phyloP scores from a whole-genome alignment of 2,113 vertebrate genomes.

The Myanophis thanlyinensis region DNA sequence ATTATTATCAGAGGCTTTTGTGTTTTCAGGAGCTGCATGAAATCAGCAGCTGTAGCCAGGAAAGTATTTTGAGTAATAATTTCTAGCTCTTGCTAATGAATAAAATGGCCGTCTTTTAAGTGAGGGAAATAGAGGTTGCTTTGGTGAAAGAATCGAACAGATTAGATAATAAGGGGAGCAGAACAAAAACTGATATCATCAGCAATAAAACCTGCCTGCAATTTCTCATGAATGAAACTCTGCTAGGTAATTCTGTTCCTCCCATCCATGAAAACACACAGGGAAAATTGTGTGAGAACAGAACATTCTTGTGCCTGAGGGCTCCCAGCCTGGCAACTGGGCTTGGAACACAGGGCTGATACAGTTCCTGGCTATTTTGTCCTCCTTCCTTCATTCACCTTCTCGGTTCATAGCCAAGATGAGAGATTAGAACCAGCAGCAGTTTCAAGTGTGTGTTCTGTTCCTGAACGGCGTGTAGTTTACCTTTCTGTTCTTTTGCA shows the following conservation, averaged over 20 bases:
- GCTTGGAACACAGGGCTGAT: neutral
- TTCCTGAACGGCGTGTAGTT: neutral
- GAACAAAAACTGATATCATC: neutral
- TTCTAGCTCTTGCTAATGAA: neutral
- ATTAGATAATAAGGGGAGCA: neutral
- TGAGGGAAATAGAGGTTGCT: neutral
- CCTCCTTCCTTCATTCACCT: neutral
- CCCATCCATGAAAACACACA: neutral
- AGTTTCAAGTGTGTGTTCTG: neutral
- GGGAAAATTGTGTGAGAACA: constrained; percentile 2
- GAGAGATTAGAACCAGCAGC: neutral
- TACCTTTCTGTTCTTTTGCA: neutral
- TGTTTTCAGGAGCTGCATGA: neutral
- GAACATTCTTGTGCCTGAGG: constrained; percentile 22
- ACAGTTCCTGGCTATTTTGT: neutral
- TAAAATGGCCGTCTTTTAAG: neutral
- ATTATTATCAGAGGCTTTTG: neutral
- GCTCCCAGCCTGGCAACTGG: neutral
- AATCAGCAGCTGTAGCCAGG: neutral
- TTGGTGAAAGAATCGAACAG: neutral
- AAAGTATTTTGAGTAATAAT: neutral
- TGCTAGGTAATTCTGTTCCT: neutral
- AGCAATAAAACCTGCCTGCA: constrained; percentile 2
- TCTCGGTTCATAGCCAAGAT: neutral
- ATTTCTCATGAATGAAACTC: constrained; percentile 1